A percentile compares a stretch with the other conserved stretches of the same genome.
These are phyloP conservation scores for Ennomos erosarius DNA, from an alignment of 2,888 invertebrate genomes.

Conservation along the genomic window DNA sequence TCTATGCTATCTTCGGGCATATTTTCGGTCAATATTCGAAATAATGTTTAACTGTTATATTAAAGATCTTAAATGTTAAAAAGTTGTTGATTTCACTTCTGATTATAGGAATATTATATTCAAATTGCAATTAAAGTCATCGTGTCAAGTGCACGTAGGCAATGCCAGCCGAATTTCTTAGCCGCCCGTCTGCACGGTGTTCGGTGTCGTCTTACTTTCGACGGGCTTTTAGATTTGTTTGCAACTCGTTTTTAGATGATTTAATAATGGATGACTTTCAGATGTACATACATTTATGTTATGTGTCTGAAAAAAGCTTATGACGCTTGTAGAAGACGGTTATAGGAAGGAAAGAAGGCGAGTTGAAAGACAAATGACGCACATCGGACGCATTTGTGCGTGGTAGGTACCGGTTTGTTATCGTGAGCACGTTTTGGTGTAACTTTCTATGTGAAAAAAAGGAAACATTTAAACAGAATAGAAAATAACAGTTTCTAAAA, in stretches of 20 bases:
- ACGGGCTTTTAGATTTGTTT: slow-evolving; percentile 15
- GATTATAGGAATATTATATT: too few relatives aligned
- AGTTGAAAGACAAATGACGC: slow-evolving; percentile 30
- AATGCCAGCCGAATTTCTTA: slow-evolving; percentile 13
- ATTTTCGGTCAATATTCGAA: too few relatives aligned
- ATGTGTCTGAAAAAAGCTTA: slow-evolving; percentile 6
- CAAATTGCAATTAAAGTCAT: slow-evolving; percentile 27
- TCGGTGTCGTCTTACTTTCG: slow-evolving; percentile 20
- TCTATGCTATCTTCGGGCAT: too few relatives aligned
- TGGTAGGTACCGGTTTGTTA: background rate
- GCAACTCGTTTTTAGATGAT: slow-evolving; percentile 9
- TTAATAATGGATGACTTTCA: slow-evolving; percentile 18
- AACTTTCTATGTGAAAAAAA: too few relatives aligned
- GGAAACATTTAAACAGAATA: too few relatives aligned
- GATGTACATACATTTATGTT: slow-evolving; percentile 5
- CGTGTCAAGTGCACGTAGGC: slow-evolving; percentile 33
- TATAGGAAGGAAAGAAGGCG: slow-evolving; percentile 14
- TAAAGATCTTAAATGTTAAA: too few relatives aligned
- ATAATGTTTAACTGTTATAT: too few relatives aligned
- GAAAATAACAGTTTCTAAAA: too few relatives aligned
- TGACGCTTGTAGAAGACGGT: slow-evolving; percentile 15
- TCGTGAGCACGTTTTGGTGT: too few relatives aligned
- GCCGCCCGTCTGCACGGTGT: slow-evolving; percentile 26
- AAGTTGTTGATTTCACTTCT: too few relatives aligned
- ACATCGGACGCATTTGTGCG: slow-evolving; percentile 10